Conservation (phyloP, 2,797 vertebrate species). For the Hylomyscus alleni region DNA sequence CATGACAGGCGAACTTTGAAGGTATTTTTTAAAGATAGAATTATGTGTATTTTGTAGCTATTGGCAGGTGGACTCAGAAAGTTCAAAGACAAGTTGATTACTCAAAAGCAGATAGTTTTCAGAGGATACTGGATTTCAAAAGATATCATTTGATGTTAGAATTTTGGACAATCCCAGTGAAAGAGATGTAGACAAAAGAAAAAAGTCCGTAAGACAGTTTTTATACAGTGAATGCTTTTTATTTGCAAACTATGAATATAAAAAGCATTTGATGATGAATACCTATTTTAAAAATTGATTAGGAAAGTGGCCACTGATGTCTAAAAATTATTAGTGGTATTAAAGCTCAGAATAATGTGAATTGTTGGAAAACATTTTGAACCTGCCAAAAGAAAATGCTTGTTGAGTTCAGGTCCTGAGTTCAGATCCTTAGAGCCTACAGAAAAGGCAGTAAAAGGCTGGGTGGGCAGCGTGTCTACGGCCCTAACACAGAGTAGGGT, state of each 20-base stretch:
- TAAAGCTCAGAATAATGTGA: slow-evolving; percentile 29
- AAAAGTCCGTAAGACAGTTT: slow-evolving; percentile 33
- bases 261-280: slow-evolving; percentile 56
- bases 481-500: not conserved
- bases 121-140: slow-evolving; percentile 58
- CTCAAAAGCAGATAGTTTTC: slow-evolving; percentile 55
- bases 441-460: too few species aligned
- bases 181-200: slow-evolving; percentile 15
- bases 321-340: slow-evolving; percentile 12
- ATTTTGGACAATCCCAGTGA: slow-evolving; percentile 34
- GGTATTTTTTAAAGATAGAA: slow-evolving; percentile 23
- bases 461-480: not conserved
- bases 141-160: not conserved
- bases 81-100: slow-evolving; percentile 24
- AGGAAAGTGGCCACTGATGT: slow-evolving; percentile 19
- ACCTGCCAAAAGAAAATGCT: slow-evolving; percentile 8
- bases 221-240: slow-evolving; percentile 29
- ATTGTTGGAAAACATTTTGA: slow-evolving; percentile 63
- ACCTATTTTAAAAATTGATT: slow-evolving; percentile 61
- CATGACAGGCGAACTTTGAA: not conserved
- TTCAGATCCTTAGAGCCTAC: not conserved
- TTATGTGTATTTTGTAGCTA: slow-evolving; percentile 64
- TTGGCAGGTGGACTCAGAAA: slow-evolving; percentile 25
- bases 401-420: not conserved
- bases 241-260: slow-evolving; percentile 17